Conservation (phyloP, 2,888 invertebrate genomes). For the Ceraclea dissimilis region DNA sequence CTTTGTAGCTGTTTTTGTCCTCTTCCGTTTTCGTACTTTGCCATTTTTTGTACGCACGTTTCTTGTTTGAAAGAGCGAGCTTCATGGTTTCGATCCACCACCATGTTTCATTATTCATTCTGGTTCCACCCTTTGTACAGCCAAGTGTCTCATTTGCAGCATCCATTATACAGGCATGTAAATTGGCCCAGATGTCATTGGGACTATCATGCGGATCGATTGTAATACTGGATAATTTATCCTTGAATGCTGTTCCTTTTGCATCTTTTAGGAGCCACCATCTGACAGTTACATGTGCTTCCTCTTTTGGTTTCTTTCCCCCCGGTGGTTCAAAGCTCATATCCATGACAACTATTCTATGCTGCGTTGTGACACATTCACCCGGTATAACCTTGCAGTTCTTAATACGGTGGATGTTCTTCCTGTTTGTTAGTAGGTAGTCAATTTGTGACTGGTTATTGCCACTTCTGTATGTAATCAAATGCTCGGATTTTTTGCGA, state of each 20-base stretch:
- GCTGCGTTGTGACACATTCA: constrained; percentile 3
- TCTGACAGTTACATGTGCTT: background rate
- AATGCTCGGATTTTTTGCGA: background rate
- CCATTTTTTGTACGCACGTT: too few species aligned
- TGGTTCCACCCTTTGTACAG: too few species aligned
- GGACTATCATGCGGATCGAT: background rate
- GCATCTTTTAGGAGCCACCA: constrained; percentile 2
- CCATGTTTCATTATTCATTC: too few species aligned
- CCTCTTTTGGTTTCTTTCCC: background rate
- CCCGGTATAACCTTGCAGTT: background rate
- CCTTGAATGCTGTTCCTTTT: too few species aligned
- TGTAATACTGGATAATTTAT: constrained; percentile 1
- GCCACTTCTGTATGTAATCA: constrained; percentile 1
- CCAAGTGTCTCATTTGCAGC: too few species aligned
- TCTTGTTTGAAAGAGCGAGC: too few species aligned
- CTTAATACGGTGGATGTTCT: background rate
- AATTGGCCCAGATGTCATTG: background rate
- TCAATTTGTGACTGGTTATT: background rate
- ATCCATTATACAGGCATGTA: constrained; percentile 1
- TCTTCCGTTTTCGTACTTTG: too few species aligned
- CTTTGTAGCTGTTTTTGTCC: too few species aligned
- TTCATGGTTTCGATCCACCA: too few species aligned
- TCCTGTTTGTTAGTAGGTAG: background rate
- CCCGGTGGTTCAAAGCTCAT: background rate
- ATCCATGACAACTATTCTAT: background rate